Conservation (phyloP, 2,888 invertebrate genomes). For the Melanchra persicariae region DNA sequence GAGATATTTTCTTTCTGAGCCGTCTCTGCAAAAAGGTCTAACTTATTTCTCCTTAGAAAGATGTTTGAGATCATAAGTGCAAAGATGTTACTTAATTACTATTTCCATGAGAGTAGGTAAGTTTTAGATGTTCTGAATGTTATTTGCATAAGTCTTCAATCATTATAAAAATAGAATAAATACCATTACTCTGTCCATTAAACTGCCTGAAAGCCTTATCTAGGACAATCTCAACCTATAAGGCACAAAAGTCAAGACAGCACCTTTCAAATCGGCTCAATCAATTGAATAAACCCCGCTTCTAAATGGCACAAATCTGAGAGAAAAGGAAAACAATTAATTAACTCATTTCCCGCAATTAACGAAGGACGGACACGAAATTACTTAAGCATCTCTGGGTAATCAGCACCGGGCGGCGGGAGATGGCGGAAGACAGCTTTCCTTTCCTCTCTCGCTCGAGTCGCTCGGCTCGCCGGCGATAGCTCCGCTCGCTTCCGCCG, state of each 20-base stretch:
- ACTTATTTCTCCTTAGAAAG: background rate
- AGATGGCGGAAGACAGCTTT: constrained; percentile 78
- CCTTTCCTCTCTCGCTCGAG: constrained; percentile 76
- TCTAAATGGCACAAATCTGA: constrained; percentile 77
- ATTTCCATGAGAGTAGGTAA: background rate
- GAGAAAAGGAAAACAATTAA: constrained; percentile 88
- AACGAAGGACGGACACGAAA: constrained; percentile 84
- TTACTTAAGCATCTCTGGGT: constrained; percentile 85
- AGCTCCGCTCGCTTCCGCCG: constrained; percentile 73
- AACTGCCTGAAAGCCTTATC: constrained; percentile 2
- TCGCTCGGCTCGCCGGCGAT: constrained; percentile 70
- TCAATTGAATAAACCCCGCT: constrained; percentile 69
- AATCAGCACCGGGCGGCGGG: constrained; percentile 73
- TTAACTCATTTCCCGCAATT: constrained; percentile 88
- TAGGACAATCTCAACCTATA: constrained; percentile 4
- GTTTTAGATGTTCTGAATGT: background rate
- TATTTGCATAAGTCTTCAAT: background rate
- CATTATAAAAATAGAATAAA: background rate
- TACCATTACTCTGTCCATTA: background rate
- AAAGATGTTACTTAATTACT: background rate
- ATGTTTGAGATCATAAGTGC: background rate
- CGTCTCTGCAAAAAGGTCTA: too few relatives aligned
- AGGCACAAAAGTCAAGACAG: constrained; percentile 38
- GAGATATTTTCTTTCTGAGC: background rate
- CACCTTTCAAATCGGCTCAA: constrained; percentile 65